A percentile compares a stretch with the other conserved stretches of the same genome.
These are phyloP conservation scores for Euzophera pinguis DNA, from an alignment of 2,888 invertebrate genomes.

Conservation along the genomic window DNA sequence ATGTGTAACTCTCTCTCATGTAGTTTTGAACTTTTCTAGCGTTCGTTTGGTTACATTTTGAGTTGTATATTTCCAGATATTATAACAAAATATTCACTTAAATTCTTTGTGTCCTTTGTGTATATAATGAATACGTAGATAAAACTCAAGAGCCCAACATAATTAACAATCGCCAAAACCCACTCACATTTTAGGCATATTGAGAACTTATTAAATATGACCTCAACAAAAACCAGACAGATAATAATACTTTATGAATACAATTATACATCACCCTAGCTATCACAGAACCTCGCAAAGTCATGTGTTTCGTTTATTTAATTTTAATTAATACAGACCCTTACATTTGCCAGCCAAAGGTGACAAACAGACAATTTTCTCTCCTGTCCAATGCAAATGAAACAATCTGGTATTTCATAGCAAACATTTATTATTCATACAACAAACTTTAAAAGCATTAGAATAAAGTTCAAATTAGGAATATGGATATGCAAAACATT, in stretches of 20 bases:
- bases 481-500: slow-evolving; percentile 6
- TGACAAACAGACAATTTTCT: slow-evolving; percentile 60
- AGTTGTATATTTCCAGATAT: too few species aligned
- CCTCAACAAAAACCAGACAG: too few species aligned
- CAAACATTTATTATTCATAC: slow-evolving; percentile 18
- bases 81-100: too few species aligned
- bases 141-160: too few species aligned
- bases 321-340: slow-evolving; percentile 16
- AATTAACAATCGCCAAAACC: too few species aligned
- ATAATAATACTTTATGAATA: not conserved
- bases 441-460: slow-evolving; percentile 16
- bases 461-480: slow-evolving; percentile 21
- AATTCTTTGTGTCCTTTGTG: too few species aligned
- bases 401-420: slow-evolving; percentile 43
- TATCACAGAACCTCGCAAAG: not conserved
- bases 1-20: too few species aligned
- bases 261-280: slow-evolving; percentile 1
- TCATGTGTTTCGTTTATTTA: slow-evolving; percentile 20
- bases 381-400: slow-evolving; percentile 63
- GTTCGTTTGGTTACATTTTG: too few species aligned
- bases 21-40: too few species aligned
- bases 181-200: too few species aligned
- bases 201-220: too few species aligned
- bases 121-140: too few species aligned
- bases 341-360: slow-evolving; percentile 34